Percentiles rank a stretch among this genome's conserved stretches.
These are phyloP conservation scores for Argyresthia goedartella DNA, from an alignment of 2,888 invertebrate species.

Conservation along the genomic window DNA sequence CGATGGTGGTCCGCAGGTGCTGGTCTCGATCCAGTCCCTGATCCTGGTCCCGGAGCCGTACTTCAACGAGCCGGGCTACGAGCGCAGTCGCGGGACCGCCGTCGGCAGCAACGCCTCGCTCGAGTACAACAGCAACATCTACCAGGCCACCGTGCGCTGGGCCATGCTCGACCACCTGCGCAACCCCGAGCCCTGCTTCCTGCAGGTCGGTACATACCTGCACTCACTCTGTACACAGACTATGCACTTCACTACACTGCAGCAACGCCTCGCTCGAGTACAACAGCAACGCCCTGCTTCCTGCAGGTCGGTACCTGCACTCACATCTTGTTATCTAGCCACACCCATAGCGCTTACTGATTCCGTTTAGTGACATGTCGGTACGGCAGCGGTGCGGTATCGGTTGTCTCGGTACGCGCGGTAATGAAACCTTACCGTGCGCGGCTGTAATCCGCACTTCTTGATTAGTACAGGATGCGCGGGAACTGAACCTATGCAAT, in stretches of 20 bases:
- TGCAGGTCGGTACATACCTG: slow-evolving; percentile 75
- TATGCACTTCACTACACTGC: slow-evolving; percentile 87
- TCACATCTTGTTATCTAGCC: not conserved
- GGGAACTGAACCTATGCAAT: no score
- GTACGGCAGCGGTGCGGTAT: no score
- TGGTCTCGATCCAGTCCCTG: slow-evolving; percentile 93
- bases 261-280: slow-evolving; percentile 98
- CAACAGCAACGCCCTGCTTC: slow-evolving; percentile 88
- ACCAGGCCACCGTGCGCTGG: slow-evolving; percentile 95
- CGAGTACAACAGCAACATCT: slow-evolving; percentile 96
- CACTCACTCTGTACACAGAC: no score
- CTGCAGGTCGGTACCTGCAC: slow-evolving; percentile 77
- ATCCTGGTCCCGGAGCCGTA: slow-evolving; percentile 94
- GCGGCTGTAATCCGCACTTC: no score
- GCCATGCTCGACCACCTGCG: slow-evolving; percentile 95
- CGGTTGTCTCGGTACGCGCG: no score
- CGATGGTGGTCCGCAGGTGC: slow-evolving; percentile 78
- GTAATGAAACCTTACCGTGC: no score
- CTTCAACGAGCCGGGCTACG: slow-evolving; percentile 96
- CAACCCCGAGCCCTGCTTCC: slow-evolving; percentile 92
- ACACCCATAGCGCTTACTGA: no score
- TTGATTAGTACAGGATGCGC: no score
- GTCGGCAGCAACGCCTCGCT: slow-evolving; percentile 90
- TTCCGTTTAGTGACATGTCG: no score
- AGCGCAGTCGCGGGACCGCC: slow-evolving; percentile 89